Percentiles rank a stretch among this genome's conserved stretches.
Evolutionary conservation across 2,888 invertebrate genomes (phyloP).

Genomic region (Drosophila monieri): DNA sequence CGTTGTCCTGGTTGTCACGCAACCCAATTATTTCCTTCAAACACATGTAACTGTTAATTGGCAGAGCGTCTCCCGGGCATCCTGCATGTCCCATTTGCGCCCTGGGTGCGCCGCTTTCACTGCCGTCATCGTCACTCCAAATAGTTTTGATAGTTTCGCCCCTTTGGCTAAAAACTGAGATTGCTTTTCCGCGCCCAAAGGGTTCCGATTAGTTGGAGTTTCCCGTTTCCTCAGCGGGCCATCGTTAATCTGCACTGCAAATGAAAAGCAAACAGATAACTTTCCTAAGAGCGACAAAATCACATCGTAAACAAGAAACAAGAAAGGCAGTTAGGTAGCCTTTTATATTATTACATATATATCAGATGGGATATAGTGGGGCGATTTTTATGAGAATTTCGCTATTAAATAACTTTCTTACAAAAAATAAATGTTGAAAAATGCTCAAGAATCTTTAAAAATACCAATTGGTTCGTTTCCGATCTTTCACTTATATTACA

Average conservation of each 20-base stretch:
- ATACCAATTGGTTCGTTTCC: no score
- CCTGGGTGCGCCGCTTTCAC: constrained; percentile 49
- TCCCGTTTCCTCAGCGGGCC: background rate
- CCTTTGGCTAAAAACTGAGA: constrained; percentile 51
- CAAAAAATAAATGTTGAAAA: no score
- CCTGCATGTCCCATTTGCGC: constrained; percentile 38
- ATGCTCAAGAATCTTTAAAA: no score
- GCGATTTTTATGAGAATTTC: no score
- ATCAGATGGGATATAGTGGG: no score
- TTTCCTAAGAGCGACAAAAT: background rate
- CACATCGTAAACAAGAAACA: no score
- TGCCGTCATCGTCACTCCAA: constrained; percentile 4
- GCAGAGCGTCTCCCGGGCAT: constrained; percentile 71
- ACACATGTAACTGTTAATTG: constrained; percentile 81
- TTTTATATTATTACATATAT: no score
- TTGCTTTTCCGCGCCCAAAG: constrained; percentile 52
- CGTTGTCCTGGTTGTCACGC: constrained; percentile 62
- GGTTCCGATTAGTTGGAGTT: constrained; percentile 30
- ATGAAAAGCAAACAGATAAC: constrained; percentile 36
- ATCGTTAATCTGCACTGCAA: constrained; percentile 15
- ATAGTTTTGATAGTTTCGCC: constrained; percentile 46
- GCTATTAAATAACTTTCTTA: no score
- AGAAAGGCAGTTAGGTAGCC: no score
- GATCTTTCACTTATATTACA: no score
- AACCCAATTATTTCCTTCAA: constrained; percentile 74